phyloP scores from a whole-genome alignment of 2,797 vertebrate species.

The Muscicapa striata region DNA sequence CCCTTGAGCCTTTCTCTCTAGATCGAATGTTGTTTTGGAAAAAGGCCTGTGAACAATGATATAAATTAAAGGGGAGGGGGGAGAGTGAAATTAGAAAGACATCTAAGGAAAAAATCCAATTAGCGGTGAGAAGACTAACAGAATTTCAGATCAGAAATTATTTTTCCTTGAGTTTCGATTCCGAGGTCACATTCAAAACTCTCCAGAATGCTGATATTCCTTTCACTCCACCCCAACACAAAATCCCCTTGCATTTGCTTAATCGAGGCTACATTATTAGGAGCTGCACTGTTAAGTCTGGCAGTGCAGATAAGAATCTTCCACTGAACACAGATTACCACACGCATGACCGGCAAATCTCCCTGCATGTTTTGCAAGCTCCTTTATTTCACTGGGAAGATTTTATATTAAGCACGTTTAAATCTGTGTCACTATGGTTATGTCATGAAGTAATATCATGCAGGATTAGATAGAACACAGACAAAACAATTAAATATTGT shows the following conservation, averaged over 20 bases:
- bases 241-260: constrained; percentile 24
- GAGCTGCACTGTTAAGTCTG: constrained; percentile 37
- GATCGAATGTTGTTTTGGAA: background rate
- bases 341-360: constrained; percentile 51
- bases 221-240: background rate
- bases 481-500: constrained; percentile 47
- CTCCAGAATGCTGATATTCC: background rate
- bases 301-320: constrained; percentile 50
- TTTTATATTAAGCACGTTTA: constrained; percentile 31
- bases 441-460: constrained; percentile 50
- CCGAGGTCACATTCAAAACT: constrained; percentile 21
- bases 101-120: constrained; percentile 27
- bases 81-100: constrained; percentile 44
- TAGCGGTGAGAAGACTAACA: constrained; percentile 23
- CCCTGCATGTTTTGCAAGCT: constrained; percentile 35
- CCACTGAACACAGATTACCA: constrained; percentile 43
- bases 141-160: constrained; percentile 45
- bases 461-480: constrained; percentile 42
- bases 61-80: background rate
- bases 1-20: background rate
- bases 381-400: constrained; percentile 26
- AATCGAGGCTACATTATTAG: constrained; percentile 22
- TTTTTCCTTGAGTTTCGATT: background rate
- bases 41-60: constrained; percentile 8
- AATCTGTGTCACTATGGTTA: constrained; percentile 69